Evolutionary conservation across 2,113 vertebrate species (phyloP), one percentile per base, ranked within the genome.

Genomic region (Zeus faber): DNA sequence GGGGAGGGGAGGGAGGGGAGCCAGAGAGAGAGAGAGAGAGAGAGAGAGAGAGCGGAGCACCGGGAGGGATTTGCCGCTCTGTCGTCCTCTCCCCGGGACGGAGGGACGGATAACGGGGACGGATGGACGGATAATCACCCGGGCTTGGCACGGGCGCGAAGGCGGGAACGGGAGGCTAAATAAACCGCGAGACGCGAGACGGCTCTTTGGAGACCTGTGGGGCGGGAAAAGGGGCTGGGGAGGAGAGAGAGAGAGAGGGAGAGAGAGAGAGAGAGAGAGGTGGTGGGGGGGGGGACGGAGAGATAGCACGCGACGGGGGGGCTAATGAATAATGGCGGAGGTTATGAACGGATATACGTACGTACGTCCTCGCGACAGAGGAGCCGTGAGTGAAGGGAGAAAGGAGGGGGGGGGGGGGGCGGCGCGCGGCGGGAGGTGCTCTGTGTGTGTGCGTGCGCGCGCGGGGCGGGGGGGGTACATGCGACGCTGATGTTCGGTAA

Each of bases 41-140:
- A 31, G 49, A 40, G 49, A 45, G 55, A 57, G 64, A n/a, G n/a
- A n/a, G 65, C 65, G 64, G 57, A 62, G 72, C 76, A 83, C 81
- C 77, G 71, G 83, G 77, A 78, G 80, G 77, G 80, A 80, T 77
- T 72, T 77, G 74, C 75, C 65, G 62, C 74, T 79, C 64, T 76
- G 76, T 71, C 63, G 68, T 76, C n/a, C 8, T 44, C 41, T 44
- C 41, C n/a, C 40, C 20, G 7, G 47, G 47, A n/a, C 23, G 25
- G 47, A 8, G 16, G 23, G 21, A 52, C 51, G 20, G 57, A 26
- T 50, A 48, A 48, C 47, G 47, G 47, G n/a, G 22, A 17, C n/a
- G n/a, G 44, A 46, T 41, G 67, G 66, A 68, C 70, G 72, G 77
- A 80, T 80, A 80, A 82, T 84, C 82, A 84, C 79, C 82, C 76